Conservation (phyloP, 2,797 vertebrate species). For the Bradypus variegatus region DNA sequence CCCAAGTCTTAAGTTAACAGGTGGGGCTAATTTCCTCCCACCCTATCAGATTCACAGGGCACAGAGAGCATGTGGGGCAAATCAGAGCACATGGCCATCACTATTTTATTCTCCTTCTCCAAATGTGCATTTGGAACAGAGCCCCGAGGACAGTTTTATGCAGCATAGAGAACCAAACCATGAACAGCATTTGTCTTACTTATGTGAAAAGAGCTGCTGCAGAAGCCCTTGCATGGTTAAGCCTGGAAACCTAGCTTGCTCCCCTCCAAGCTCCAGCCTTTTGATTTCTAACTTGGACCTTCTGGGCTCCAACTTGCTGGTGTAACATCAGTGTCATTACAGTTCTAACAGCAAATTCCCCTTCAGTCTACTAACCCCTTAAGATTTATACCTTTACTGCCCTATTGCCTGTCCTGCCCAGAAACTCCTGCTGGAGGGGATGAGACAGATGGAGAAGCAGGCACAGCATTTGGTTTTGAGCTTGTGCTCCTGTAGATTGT, state of each 20-base stretch:
- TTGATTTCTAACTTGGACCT: background rate
- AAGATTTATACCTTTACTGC: background rate
- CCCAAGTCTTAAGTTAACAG: background rate
- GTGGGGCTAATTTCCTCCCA: background rate
- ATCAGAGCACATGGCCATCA: constrained; percentile 43
- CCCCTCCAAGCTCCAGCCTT: background rate
- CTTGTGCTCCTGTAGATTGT: background rate
- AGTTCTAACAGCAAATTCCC: background rate
- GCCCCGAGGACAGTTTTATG: constrained; percentile 37
- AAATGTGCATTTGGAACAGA: constrained; percentile 51
- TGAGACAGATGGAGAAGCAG: background rate
- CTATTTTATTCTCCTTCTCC: constrained; percentile 21
- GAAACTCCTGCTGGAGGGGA: background rate
- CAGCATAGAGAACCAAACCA: constrained; percentile 34
- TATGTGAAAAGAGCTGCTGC: constrained; percentile 9
- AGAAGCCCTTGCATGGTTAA: background rate
- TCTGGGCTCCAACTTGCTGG: background rate
- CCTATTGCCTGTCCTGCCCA: background rate
- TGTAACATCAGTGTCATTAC: background rate
- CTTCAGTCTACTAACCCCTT: background rate
- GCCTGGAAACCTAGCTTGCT: background rate
- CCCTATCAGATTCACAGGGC: background rate
- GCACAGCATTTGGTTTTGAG: background rate
- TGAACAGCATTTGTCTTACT: constrained; percentile 42
- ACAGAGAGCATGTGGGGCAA: background rate